phyloP scores from a whole-genome alignment of 2,888 invertebrate species.

The Arrhopalites spinosus region DNA sequence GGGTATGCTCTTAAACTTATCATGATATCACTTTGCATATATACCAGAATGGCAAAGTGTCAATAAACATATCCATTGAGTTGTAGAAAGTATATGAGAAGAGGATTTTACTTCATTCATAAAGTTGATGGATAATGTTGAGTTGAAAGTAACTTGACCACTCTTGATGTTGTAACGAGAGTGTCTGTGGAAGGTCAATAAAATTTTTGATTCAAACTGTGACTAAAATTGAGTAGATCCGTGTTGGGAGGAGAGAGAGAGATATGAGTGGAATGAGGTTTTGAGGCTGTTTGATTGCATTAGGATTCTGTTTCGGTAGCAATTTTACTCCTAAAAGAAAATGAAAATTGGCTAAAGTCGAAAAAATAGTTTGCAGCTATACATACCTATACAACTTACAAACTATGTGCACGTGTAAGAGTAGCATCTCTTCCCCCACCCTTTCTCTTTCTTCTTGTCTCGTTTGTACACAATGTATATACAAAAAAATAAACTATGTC shows the following conservation, averaged over 20 bases:
- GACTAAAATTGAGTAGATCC: conserved; percentile 1
- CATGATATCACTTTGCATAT: no score
- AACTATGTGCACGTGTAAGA: not conserved
- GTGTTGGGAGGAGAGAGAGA: conserved; percentile 5
- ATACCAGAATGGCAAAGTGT: no score
- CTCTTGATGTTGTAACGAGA: not conserved
- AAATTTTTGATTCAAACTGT: conserved; percentile 1
- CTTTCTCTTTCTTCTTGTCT: no score
- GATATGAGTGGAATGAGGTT: conserved; percentile 1
- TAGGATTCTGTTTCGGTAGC: conserved; percentile 8
- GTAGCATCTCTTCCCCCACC: no score
- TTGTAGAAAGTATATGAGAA: no score
- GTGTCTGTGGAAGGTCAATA: not conserved
- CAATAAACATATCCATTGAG: no score
- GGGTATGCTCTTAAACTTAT: no score
- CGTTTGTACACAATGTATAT: no score
- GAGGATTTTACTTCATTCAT: no score
- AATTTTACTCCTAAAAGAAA: not conserved
- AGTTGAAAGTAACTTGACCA: not conserved
- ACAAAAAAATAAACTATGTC: no score
- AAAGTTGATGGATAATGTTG: not conserved
- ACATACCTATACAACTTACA: not conserved
- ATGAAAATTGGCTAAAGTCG: conserved; percentile 9
- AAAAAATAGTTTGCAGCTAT: not conserved
- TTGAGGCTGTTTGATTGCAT: conserved; percentile 17